A percentile compares a stretch with the other conserved stretches of the same genome.
These are phyloP conservation scores for Augochlorella aurata DNA, from an alignment of 2,888 invertebrate genomes.

Conservation along the genomic window DNA sequence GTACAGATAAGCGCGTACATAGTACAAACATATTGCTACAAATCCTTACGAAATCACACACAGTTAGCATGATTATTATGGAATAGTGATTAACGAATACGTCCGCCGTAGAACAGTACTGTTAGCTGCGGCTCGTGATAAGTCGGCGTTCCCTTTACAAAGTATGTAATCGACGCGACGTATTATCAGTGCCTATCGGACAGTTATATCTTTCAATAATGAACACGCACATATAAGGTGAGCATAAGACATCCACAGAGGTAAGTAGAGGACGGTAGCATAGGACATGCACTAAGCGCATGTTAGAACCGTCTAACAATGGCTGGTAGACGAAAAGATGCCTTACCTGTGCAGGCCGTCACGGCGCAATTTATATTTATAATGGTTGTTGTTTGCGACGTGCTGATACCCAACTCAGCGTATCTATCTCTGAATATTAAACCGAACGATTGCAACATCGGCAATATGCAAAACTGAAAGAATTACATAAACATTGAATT, in stretches of 20 bases:
- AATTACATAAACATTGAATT: slow-evolving; percentile 65
- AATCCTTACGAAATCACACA: neutral
- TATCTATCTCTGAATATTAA: slow-evolving; percentile 87
- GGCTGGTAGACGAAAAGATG: neutral
- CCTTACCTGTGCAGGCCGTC: slow-evolving; percentile 82
- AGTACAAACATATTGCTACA: neutral
- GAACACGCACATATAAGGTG: neutral
- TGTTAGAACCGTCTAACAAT: neutral
- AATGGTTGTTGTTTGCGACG: slow-evolving; percentile 85
- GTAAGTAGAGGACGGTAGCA: too few relatives aligned
- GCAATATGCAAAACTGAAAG: slow-evolving; percentile 82
- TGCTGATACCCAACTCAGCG: slow-evolving; percentile 83
- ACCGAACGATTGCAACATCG: slow-evolving; percentile 86
- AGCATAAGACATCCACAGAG: neutral
- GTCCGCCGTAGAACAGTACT: neutral
- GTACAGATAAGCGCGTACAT: neutral
- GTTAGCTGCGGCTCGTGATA: neutral
- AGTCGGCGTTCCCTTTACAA: neutral
- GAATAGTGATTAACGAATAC: neutral
- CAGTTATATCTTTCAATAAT: neutral
- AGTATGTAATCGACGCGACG: neutral
- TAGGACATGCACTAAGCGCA: too few relatives aligned
- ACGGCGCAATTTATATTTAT: slow-evolving; percentile 84
- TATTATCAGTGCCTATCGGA: neutral
- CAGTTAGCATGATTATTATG: neutral